Conservation (phyloP, 2,113 vertebrate species). For the Fulmarus glacialis region DNA sequence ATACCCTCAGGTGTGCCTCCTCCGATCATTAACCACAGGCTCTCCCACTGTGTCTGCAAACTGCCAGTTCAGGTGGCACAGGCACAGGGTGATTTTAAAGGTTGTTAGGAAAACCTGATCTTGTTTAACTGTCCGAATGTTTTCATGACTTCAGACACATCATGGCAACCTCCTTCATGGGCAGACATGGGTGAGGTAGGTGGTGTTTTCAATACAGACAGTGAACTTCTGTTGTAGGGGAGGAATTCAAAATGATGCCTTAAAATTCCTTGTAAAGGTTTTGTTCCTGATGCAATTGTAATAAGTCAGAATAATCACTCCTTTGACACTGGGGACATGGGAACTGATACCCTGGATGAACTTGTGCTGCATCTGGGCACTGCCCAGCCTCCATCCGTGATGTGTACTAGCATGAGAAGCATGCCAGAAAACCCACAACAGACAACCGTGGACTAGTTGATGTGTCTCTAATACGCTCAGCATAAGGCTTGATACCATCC, state of each 20-base stretch:
- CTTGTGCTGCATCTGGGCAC: background rate
- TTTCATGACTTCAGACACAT: background rate
- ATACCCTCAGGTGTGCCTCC: background rate
- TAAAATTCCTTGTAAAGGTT: background rate
- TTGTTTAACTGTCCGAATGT: background rate
- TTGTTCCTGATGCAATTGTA: background rate
- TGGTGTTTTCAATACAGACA: background rate
- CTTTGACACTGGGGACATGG: background rate
- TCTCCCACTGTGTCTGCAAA: background rate
- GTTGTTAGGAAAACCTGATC: background rate
- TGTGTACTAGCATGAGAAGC: background rate
- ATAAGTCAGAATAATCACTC: background rate
- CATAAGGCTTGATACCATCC: background rate
- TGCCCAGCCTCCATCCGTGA: background rate
- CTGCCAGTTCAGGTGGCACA: background rate
- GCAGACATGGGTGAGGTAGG: background rate
- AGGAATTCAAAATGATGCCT: background rate
- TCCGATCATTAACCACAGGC: background rate
- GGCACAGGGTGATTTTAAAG: background rate
- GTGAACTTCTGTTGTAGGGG: background rate
- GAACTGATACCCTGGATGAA: background rate
- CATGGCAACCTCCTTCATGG: accelerated
- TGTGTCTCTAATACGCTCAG: background rate
- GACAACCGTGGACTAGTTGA: background rate
- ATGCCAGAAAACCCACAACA: background rate